Conservation (phyloP, 2,888 invertebrate genomes). For the Drosophila picticornis region DNA sequence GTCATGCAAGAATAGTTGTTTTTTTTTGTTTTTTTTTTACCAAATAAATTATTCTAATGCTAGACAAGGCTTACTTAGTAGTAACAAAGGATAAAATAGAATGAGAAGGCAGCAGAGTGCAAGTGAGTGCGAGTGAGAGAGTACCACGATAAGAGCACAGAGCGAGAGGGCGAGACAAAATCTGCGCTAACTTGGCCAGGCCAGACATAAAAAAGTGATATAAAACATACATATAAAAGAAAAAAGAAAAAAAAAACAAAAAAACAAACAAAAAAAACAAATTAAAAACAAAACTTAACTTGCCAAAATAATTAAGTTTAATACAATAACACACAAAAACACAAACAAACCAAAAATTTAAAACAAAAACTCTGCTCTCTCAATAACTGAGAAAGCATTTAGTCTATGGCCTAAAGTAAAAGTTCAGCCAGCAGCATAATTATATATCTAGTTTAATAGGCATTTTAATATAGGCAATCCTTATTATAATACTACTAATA, state of each 20-base stretch:
- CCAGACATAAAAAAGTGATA: conserved; percentile 67
- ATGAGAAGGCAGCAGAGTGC: conserved; percentile 12
- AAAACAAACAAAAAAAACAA: conserved; percentile 52
- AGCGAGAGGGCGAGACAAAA: conserved; percentile 16
- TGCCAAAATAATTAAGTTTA: conserved; percentile 77
- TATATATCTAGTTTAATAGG: conserved; percentile 53
- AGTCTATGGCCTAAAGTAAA: conserved; percentile 54
- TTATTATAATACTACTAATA: conserved; percentile 53
- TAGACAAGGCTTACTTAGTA: conserved; percentile 67
- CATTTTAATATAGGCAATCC: conserved; percentile 56
- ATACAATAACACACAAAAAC: conserved; percentile 32
- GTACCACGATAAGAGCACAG: conserved; percentile 3
- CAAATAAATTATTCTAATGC: conserved; percentile 62
- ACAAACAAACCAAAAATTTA: conserved; percentile 4
- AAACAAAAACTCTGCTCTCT: conserved; percentile 29
- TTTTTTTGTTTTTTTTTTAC: conserved; percentile 66
- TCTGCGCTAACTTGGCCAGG: conserved; percentile 56
- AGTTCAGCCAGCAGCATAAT: conserved; percentile 55
- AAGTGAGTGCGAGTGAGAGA: conserved; percentile 12
- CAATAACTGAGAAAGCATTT: conserved; percentile 31
- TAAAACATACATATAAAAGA: conserved; percentile 64
- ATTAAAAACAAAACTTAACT: conserved; percentile 58
- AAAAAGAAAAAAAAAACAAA: conserved; percentile 53
- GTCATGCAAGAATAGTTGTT: conserved; percentile 67
- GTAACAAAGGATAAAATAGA: conserved; percentile 27